A percentile compares a stretch with the other conserved stretches of the same genome.
phyloP scores from a whole-genome alignment of 2,113 vertebrate species.

The Ceyx margarethae region DNA sequence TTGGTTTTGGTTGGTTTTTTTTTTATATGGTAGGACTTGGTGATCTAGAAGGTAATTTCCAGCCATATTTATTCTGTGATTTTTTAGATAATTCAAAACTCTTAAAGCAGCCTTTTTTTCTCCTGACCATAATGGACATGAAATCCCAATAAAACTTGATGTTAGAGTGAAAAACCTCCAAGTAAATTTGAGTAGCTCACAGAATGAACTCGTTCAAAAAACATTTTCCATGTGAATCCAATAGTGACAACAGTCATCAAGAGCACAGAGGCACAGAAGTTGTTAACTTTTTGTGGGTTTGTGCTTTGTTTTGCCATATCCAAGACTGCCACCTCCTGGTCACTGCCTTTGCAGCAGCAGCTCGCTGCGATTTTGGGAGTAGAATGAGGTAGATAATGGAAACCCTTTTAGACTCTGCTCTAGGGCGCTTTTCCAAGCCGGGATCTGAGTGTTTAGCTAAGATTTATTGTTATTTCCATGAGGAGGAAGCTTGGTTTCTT shows the following conservation, averaged over 20 bases:
- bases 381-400: background rate
- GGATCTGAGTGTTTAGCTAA: background rate
- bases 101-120: background rate
- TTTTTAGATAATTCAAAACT: background rate
- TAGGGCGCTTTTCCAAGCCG: background rate
- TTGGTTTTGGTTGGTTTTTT: too few species aligned
- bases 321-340: constrained; percentile 45
- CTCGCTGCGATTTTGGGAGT: background rate
- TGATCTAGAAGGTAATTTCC: too few species aligned
- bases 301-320: background rate
- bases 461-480: background rate
- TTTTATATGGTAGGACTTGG: too few species aligned
- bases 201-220: background rate
- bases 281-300: fast-evolving
- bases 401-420: background rate
- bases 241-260: background rate
- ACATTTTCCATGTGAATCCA: background rate
- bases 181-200: background rate
- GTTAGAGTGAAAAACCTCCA: background rate
- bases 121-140: background rate
- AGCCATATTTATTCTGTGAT: too few species aligned
- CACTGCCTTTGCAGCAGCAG: background rate
- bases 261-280: background rate
- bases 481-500: background rate
- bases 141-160: background rate